Evolutionary conservation across 2,113 vertebrate species (phyloP).

Genomic region (Nyctibius bracteatus): DNA sequence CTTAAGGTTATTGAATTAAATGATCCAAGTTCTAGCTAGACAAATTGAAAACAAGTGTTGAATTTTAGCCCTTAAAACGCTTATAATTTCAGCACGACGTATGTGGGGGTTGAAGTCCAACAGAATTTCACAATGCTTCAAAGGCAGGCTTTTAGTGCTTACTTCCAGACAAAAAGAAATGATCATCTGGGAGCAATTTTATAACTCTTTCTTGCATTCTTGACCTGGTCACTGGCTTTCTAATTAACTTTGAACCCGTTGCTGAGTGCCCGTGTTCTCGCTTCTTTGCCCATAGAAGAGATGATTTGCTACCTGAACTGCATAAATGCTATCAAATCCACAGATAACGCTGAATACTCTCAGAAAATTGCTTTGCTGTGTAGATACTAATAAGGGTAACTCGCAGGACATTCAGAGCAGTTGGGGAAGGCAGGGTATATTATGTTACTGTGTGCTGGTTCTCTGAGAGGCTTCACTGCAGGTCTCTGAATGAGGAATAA

Average conservation of each 20-base stretch:
- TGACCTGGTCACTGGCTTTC: background rate
- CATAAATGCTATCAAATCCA: background rate
- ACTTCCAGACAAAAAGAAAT: background rate
- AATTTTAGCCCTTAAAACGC: background rate
- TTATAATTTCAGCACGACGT: background rate
- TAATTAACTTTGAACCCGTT: background rate
- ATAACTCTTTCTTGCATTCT: background rate
- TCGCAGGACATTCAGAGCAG: background rate
- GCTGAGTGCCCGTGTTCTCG: background rate
- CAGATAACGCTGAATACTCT: background rate
- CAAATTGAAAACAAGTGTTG: background rate
- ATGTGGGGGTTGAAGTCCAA: background rate
- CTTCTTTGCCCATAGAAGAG: background rate
- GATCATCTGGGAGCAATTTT: background rate
- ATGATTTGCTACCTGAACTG: background rate
- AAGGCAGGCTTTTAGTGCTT: background rate
- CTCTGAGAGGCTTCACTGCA: background rate
- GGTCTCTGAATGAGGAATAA: background rate
- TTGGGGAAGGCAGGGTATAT: background rate
- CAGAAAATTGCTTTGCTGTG: background rate
- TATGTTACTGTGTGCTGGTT: background rate
- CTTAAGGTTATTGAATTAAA: background rate
- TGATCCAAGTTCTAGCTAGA: background rate
- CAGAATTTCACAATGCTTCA: background rate
- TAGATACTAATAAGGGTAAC: rapidly evolving